Conservation (phyloP, 2,113 vertebrate species). For the Oxyruncus cristatus region DNA sequence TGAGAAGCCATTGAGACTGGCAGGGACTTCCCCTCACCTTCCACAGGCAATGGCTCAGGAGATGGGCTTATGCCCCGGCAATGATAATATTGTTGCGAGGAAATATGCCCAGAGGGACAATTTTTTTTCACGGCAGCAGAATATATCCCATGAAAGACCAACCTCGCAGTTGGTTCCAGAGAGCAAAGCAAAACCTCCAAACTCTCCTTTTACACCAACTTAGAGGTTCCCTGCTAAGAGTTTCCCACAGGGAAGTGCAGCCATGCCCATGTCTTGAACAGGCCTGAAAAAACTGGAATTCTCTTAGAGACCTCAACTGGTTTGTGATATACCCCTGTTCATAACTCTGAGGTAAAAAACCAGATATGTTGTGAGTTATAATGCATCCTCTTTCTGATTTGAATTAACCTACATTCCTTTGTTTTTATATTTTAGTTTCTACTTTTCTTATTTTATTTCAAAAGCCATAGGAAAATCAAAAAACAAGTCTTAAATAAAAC, state of each 20-base stretch:
- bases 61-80: not conserved
- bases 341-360: not conserved
- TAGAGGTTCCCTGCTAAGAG: not conserved
- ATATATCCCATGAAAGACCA: not conserved
- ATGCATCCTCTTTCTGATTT: not conserved
- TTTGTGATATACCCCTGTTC: not conserved
- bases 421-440: not conserved
- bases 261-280: not conserved
- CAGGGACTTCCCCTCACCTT: not conserved
- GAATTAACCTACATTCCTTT: not conserved
- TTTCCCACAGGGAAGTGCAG: not conserved
- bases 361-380: not conserved
- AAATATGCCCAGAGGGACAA: not conserved
- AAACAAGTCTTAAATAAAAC: not conserved
- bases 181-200: not conserved
- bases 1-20: not conserved
- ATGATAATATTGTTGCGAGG: rapidly evolving
- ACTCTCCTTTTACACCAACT: not conserved
- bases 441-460: not conserved
- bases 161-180: not conserved
- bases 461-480: not conserved
- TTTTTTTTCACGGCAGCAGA: not conserved
- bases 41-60: not conserved
- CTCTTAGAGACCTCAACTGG: not conserved
- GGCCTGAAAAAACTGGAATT: not conserved